These are phyloP conservation scores for Zhuqinia jingwanae DNA, from an alignment of 2,888 invertebrate genomes.

Conservation along the genomic window DNA sequence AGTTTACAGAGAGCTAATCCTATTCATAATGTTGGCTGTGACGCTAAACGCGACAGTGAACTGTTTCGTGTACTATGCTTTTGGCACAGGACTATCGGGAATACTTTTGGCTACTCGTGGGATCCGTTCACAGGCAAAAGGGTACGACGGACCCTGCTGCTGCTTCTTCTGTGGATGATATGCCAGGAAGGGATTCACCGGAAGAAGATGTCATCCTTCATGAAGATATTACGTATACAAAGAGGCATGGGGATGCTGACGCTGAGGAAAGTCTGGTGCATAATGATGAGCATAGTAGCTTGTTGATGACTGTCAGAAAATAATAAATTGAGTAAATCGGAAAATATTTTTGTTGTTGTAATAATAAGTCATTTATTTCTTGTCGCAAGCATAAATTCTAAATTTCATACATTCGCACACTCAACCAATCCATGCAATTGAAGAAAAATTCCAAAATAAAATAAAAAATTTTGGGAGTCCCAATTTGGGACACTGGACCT, in stretches of 20 bases:
- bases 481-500: too few species aligned
- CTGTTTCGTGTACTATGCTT: constrained; percentile 50
- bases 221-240: constrained; percentile 1
- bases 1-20: constrained; percentile 21
- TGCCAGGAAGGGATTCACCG: neutral
- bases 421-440: too few species aligned
- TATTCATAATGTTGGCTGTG: constrained; percentile 21
- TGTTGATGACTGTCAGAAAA: too few species aligned
- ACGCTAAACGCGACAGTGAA: constrained; percentile 42
- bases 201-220: neutral
- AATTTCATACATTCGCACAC: too few species aligned
- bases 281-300: neutral
- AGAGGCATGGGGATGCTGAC: neutral
- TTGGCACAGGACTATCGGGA: constrained; percentile 32
- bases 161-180: neutral
- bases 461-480: too few species aligned
- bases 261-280: neutral
- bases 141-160: too few species aligned
- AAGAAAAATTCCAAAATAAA: too few species aligned
- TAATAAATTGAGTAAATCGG: too few species aligned
- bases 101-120: constrained; percentile 26
- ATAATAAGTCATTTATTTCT: too few species aligned
- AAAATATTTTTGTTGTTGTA: too few species aligned
- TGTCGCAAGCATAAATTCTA: too few species aligned
- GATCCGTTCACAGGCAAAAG: too few species aligned